Evolutionary conservation across 2,888 invertebrate species (phyloP).

Genomic region (Cabera pusaria): DNA sequence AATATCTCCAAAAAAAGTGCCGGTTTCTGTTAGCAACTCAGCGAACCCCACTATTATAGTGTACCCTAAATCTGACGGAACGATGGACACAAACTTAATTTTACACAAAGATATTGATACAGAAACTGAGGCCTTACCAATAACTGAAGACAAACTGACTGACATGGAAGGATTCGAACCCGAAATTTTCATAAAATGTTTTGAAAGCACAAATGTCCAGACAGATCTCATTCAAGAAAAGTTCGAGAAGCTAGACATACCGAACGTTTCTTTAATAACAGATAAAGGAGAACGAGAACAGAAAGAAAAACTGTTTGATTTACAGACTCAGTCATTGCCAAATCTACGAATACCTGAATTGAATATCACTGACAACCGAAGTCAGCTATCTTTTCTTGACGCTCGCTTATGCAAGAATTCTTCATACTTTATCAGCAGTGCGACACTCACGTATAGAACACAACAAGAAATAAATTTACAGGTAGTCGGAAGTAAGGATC

Average conservation of each 20-base stretch:
- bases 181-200: constrained; percentile 35
- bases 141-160: constrained; percentile 44
- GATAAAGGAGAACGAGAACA: constrained; percentile 51
- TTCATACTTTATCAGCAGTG: constrained; percentile 63
- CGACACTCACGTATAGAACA: constrained; percentile 69
- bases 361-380: constrained; percentile 39
- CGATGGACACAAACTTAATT: constrained; percentile 38
- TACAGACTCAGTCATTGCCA: constrained; percentile 50
- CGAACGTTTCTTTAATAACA: constrained; percentile 67
- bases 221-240: constrained; percentile 44
- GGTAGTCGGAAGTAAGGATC: constrained; percentile 54
- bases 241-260: constrained; percentile 70
- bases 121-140: constrained; percentile 44
- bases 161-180: constrained; percentile 44
- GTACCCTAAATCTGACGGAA: constrained; percentile 32
- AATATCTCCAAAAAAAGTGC: constrained; percentile 36
- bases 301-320: constrained; percentile 46
- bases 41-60: constrained; percentile 11
- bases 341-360: constrained; percentile 48
- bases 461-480: constrained; percentile 70
- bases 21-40: constrained; percentile 15
- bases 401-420: constrained; percentile 44
- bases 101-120: constrained; percentile 43
- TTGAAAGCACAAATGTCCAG: constrained; percentile 40
- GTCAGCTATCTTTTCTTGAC: constrained; percentile 40